phyloP scores from a whole-genome alignment of 2,113 vertebrate species.

The Danio rerio region DNA sequence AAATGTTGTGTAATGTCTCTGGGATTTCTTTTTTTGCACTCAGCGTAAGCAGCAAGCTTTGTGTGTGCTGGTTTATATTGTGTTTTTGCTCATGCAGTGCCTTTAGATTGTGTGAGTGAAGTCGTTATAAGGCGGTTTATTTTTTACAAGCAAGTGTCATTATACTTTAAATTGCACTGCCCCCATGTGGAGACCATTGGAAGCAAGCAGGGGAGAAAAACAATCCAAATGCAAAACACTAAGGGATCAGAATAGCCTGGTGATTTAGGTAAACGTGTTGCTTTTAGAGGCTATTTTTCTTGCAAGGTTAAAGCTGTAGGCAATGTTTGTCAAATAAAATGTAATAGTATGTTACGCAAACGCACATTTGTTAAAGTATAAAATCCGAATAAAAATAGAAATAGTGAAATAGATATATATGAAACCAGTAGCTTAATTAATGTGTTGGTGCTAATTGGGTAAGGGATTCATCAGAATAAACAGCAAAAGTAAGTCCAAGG shows the following conservation, averaged over 20 bases:
- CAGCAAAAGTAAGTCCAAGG: too few species aligned
- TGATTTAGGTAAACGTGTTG: background rate
- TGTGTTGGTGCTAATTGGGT: too few species aligned
- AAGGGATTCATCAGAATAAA: too few species aligned
- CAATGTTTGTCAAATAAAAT: too few species aligned
- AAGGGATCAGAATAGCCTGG: background rate
- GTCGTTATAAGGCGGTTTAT: background rate
- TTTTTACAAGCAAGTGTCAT: background rate
- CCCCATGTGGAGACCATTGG: conserved; percentile 22
- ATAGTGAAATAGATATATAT: too few species aligned
- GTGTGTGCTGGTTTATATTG: background rate
- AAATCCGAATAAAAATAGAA: too few species aligned
- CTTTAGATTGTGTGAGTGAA: background rate
- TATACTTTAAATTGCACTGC: conserved; percentile 2
- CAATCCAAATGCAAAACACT: background rate
- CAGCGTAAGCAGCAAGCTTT: background rate
- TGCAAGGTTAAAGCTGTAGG: too few species aligned
- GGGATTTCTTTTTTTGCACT: background rate
- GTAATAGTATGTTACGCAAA: too few species aligned
- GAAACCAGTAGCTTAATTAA: too few species aligned
- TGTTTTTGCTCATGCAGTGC: background rate
- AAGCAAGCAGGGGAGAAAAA: background rate
- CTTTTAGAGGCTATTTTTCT: background rate
- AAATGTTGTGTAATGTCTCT: background rate
- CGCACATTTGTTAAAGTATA: too few species aligned